These are phyloP conservation scores for Pterostichus madidus DNA, from an alignment of 2,888 invertebrate species.

Conservation along the genomic window DNA sequence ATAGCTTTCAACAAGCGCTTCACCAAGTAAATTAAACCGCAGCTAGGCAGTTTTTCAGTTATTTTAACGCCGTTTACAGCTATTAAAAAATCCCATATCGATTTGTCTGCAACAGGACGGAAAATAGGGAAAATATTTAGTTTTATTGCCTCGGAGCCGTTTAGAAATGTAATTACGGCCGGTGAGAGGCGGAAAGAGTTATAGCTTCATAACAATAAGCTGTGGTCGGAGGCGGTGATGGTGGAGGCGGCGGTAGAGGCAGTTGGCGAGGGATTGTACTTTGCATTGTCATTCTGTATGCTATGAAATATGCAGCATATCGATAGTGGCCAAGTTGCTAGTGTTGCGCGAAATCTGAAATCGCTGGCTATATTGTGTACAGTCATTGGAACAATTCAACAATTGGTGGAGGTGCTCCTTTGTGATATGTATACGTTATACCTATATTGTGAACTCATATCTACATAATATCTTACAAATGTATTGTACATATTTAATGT, in stretches of 20 bases:
- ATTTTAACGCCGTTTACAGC: constrained; percentile 1
- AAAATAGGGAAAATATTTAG: constrained; percentile 5
- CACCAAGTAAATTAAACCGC: not conserved
- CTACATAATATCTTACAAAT: too few relatives aligned
- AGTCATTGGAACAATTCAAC: too few relatives aligned
- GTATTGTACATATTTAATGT: too few relatives aligned
- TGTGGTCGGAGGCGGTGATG: not conserved
- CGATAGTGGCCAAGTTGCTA: constrained; percentile 1
- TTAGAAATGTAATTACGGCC: constrained; percentile 49
- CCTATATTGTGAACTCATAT: too few relatives aligned
- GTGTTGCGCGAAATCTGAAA: not conserved
- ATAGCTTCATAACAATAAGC: constrained; percentile 55
- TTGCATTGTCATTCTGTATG: constrained; percentile 35
- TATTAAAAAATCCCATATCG: constrained; percentile 23
- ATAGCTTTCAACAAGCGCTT: not conserved
- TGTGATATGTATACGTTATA: too few relatives aligned
- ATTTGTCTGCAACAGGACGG: not conserved
- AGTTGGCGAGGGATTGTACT: not conserved
- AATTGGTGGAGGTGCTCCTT: too few relatives aligned
- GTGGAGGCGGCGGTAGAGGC: not conserved
- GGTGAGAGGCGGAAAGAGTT: constrained; percentile 41
- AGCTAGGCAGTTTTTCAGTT: not conserved
- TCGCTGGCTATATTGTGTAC: not conserved
- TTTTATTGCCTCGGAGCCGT: constrained; percentile 23
- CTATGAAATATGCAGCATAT: constrained; percentile 50